These are phyloP conservation scores for Muscidifurax raptorellus DNA, from an alignment of 1,140 invertebrate species.

Conservation along the genomic window DNA sequence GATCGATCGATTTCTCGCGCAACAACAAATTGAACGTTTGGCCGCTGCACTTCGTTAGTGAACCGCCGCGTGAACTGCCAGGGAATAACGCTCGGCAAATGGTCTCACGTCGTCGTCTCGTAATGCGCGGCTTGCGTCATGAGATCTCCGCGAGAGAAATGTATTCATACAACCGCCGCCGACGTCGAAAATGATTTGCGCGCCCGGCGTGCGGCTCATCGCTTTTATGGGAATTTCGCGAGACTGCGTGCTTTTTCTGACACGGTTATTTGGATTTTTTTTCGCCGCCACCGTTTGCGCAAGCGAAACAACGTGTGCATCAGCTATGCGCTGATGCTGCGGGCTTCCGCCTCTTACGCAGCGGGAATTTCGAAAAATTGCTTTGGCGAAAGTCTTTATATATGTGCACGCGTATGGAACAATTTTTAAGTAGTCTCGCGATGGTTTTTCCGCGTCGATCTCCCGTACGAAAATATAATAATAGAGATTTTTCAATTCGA, in stretches of 20 bases:
- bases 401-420: neutral
- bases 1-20: constrained; percentile 22
- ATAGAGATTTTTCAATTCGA: too few species aligned
- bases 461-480: too few species aligned
- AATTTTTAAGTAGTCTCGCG: too few species aligned
- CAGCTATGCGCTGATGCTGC: too few species aligned
- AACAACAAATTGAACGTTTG: constrained; percentile 24
- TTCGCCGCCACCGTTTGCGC: neutral
- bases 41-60: neutral
- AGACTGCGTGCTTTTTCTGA: neutral
- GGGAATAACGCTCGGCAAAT: constrained; percentile 2
- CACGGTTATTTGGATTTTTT: neutral
- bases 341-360: neutral
- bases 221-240: constrained; percentile 10
- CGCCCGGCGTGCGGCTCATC: neutral
- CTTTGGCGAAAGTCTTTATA: too few species aligned
- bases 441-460: too few species aligned
- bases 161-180: neutral
- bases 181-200: constrained; percentile 22
- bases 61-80: neutral
- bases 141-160: neutral
- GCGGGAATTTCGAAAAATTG: neutral
- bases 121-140: neutral
- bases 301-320: neutral
- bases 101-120: neutral